phyloP scores from a whole-genome alignment of 2,888 invertebrate genomes.

The Sinodicranocentrus sp. region DNA sequence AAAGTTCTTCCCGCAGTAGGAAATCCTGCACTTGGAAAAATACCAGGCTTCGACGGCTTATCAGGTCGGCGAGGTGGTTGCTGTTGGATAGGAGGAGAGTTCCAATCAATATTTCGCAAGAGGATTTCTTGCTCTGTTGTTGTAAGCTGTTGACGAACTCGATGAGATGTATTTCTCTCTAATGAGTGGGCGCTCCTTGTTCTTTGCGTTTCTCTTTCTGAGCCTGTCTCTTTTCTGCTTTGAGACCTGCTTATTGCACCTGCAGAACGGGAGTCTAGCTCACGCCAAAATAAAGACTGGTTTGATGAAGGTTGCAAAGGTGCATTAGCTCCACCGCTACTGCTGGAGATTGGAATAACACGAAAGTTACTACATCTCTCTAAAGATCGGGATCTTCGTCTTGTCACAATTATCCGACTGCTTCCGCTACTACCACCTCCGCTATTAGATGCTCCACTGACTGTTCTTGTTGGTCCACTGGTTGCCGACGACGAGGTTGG shows the following conservation, averaged over 20 bases:
- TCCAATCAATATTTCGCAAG: slow-evolving; percentile 71
- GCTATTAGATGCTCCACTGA: slow-evolving; percentile 32
- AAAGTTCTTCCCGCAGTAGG: slow-evolving; percentile 2
- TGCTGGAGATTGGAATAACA: slow-evolving; percentile 44
- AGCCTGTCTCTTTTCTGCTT: slow-evolving; percentile 54
- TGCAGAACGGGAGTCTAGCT: slow-evolving; percentile 6
- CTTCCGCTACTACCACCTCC: slow-evolving; percentile 5
- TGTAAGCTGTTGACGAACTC: slow-evolving; percentile 71
- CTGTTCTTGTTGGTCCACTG: background rate
- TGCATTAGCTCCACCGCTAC: slow-evolving; percentile 31
- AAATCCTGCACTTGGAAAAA: background rate
- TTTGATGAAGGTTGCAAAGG: slow-evolving; percentile 35
- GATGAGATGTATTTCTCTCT: slow-evolving; percentile 62
- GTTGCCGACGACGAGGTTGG: slow-evolving; percentile 5
- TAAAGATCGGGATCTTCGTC: slow-evolving; percentile 68
- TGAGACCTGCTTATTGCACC: slow-evolving; percentile 52
- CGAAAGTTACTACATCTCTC: slow-evolving; percentile 71
- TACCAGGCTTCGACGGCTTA: slow-evolving; percentile 60
- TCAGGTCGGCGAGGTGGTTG: slow-evolving; percentile 65
- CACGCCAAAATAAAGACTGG: slow-evolving; percentile 46
- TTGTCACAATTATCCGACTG: slow-evolving; percentile 30
- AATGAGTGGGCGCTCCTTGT: slow-evolving; percentile 65
- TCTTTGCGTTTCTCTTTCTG: slow-evolving; percentile 54
- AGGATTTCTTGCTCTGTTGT: slow-evolving; percentile 73
- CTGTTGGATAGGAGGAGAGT: slow-evolving; percentile 23